Conservation (phyloP, 2,797 vertebrate genomes). For the Urocyon cinereoargenteus region DNA sequence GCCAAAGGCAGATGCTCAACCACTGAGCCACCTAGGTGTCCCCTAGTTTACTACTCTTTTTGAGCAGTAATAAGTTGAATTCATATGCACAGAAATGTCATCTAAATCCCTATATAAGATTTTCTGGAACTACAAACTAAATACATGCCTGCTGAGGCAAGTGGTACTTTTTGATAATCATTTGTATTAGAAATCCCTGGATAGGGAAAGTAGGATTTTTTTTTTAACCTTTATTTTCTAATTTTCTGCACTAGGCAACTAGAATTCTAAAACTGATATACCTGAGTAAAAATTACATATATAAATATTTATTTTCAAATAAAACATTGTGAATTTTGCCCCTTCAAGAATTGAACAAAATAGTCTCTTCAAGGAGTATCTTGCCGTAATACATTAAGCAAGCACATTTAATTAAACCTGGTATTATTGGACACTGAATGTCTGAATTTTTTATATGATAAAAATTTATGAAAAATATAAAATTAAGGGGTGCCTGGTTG, state of each 20-base stretch:
- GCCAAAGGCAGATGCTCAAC: too few species aligned
- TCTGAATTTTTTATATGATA: slow-evolving; percentile 75
- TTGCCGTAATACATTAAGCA: slow-evolving; percentile 66
- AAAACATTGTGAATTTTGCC: slow-evolving; percentile 52
- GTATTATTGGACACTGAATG: slow-evolving; percentile 75
- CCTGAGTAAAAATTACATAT: not conserved
- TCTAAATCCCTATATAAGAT: slow-evolving; percentile 60
- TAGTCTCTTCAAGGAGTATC: slow-evolving; percentile 58
- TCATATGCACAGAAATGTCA: slow-evolving; percentile 63
- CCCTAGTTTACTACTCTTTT: slow-evolving; percentile 44
- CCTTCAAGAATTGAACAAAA: slow-evolving; percentile 52
- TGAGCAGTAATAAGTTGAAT: slow-evolving; percentile 73
- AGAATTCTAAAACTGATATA: slow-evolving; percentile 14
- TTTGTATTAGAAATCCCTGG: slow-evolving; percentile 54
- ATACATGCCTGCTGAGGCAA: not conserved
- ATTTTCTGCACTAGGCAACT: slow-evolving; percentile 17
- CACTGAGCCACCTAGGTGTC: too few species aligned
- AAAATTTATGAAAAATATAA: slow-evolving; percentile 77
- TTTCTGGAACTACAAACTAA: slow-evolving; percentile 66
- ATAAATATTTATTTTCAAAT: slow-evolving; percentile 51
- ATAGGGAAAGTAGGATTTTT: not conserved
- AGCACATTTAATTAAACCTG: slow-evolving; percentile 68
- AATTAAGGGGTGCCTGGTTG: not conserved
- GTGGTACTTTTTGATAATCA: slow-evolving; percentile 22
- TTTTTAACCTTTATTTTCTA: slow-evolving; percentile 37